These are phyloP conservation scores for Callochromis pleurospilus DNA, from an alignment of 2,113 vertebrate genomes.

Conservation along the genomic window DNA sequence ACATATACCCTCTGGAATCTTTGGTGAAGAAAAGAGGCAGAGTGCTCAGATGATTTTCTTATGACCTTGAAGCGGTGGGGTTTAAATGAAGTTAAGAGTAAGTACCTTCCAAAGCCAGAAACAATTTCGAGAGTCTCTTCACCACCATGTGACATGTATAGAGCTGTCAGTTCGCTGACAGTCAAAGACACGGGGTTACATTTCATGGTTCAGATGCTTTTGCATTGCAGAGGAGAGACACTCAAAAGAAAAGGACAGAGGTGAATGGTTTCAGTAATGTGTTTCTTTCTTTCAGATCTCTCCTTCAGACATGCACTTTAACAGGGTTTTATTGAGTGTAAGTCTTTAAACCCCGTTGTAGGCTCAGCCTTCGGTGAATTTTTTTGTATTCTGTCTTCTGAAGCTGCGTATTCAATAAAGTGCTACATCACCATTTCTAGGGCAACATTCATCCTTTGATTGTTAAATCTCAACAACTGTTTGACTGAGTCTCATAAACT, in stretches of 20 bases:
- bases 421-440: rapidly evolving
- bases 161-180: neutral
- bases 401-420: neutral
- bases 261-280: neutral
- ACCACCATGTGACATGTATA: neutral
- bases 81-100: neutral
- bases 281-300: neutral
- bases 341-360: neutral
- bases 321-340: neutral
- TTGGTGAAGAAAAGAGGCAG: neutral
- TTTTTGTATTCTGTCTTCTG: neutral
- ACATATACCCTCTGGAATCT: neutral
- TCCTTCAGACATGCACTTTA: neutral
- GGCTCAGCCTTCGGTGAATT: neutral
- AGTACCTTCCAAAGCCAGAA: neutral
- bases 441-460: neutral
- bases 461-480: neutral
- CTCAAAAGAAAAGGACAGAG: neutral
- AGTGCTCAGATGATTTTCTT: neutral
- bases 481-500: neutral
- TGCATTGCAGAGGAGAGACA: neutral
- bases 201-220: constrained; percentile 16
- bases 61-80: constrained; percentile 1
- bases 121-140: neutral
- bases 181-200: neutral